These are phyloP conservation scores for Neostethus bicornis DNA, from an alignment of 2,797 vertebrate species.

Conservation along the genomic window DNA sequence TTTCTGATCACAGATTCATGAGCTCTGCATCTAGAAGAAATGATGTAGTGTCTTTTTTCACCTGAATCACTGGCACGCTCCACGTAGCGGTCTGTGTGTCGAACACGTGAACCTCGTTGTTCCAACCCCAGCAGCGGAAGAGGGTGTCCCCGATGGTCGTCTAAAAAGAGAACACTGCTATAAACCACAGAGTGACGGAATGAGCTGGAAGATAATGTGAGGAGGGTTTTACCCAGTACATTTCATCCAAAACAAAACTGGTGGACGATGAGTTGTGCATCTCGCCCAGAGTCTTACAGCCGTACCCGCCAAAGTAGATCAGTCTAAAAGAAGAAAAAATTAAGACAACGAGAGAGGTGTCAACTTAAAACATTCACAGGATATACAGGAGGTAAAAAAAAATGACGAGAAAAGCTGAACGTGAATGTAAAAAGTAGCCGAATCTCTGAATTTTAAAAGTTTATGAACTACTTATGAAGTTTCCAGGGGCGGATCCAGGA, in stretches of 20 bases:
- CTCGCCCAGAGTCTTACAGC: constrained; percentile 88
- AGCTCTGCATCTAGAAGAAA: too few species aligned
- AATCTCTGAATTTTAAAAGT: too few species aligned
- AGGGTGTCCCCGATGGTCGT: constrained; percentile 59
- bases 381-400: too few species aligned
- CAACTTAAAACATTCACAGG: too few species aligned
- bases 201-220: background rate
- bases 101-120: constrained; percentile 91
- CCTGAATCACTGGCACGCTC: constrained; percentile 85
- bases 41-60: constrained; percentile 53
- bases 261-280: constrained; percentile 73
- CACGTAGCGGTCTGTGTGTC: constrained; percentile 84
- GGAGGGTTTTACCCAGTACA: constrained; percentile 91
- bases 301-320: constrained; percentile 96
- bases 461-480: too few species aligned
- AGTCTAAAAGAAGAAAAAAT: constrained; percentile 74
- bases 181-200: background rate
- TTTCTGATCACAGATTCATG: too few species aligned
- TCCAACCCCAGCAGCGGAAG: constrained; percentile 91
- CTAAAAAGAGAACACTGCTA: constrained; percentile 32
- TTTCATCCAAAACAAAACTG: constrained; percentile 88
- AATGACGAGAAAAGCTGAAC: too few species aligned
- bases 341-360: background rate
- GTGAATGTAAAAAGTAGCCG: too few species aligned
- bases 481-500: too few species aligned